Percentiles rank a stretch among this genome's conserved stretches.
Evolutionary conservation across 2,797 vertebrate genomes (phyloP).

Genomic region (Phalanger gymnotis): DNA sequence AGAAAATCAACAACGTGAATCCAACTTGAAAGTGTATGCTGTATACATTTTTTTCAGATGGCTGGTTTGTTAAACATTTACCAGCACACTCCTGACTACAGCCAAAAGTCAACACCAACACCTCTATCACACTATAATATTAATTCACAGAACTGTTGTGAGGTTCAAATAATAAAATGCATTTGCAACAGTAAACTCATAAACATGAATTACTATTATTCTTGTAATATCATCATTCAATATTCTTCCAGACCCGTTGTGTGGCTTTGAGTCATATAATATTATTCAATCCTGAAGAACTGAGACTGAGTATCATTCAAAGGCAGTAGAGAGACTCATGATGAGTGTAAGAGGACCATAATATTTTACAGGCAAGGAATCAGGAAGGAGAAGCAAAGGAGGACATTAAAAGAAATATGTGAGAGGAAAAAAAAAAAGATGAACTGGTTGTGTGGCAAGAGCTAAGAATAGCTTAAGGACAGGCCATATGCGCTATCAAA

Average conservation of each 20-base stretch:
- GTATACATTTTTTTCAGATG: background rate
- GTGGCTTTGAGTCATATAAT: background rate
- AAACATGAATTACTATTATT: background rate
- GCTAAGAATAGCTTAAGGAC: background rate
- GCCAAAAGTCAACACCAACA: background rate
- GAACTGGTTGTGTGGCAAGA: background rate
- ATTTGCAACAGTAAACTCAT: background rate
- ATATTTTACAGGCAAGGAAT: background rate
- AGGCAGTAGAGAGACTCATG: background rate
- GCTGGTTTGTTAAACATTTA: background rate
- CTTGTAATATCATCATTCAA: background rate
- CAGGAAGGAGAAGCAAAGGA: background rate
- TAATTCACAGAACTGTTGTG: background rate
- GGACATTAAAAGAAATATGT: background rate
- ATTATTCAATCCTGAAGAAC: background rate
- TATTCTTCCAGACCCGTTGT: background rate
- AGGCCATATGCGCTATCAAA: background rate
- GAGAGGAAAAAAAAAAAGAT: background rate
- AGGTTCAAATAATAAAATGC: background rate
- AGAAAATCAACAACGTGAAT: background rate
- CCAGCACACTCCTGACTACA: background rate
- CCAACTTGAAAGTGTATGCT: background rate
- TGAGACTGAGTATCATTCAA: background rate
- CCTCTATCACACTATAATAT: background rate
- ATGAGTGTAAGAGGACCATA: background rate